Conservation (phyloP, 2,113 vertebrate species). For the Nothoprocta perdicaria region DNA sequence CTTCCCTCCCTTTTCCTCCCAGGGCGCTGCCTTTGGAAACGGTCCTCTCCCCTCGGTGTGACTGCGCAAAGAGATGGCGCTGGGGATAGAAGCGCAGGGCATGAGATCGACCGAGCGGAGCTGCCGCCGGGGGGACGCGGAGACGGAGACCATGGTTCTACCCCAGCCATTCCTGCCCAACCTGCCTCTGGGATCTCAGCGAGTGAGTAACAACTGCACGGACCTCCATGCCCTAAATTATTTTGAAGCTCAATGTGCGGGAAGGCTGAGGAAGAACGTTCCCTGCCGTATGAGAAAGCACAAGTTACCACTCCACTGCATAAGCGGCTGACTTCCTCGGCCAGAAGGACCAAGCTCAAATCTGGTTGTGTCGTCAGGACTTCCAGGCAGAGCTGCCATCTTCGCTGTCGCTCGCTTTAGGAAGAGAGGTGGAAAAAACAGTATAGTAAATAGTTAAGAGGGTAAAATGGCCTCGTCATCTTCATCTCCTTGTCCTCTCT, state of each 20-base stretch:
- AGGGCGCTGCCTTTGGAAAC: slow-evolving; percentile 3
- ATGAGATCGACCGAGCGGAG: too few relatives aligned
- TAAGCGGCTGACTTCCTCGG: slow-evolving; percentile 49
- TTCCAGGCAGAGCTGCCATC: slow-evolving; percentile 38
- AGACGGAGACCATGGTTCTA: neutral
- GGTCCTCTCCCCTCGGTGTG: slow-evolving; percentile 8
- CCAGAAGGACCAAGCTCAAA: slow-evolving; percentile 48
- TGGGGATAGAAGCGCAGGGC: slow-evolving; percentile 14
- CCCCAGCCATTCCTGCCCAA: slow-evolving; percentile 51
- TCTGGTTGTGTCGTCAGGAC: slow-evolving; percentile 69
- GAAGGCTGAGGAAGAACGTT: slow-evolving; percentile 11
- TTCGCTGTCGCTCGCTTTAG: slow-evolving; percentile 30
- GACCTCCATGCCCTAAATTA: slow-evolving; percentile 34
- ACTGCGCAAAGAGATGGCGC: slow-evolving; percentile 9
- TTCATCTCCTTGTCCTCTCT: neutral
- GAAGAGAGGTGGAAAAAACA: slow-evolving; percentile 57
- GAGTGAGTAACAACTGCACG: slow-evolving; percentile 40
- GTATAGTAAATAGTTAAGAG: slow-evolving; percentile 55
- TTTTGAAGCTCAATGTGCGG: neutral
- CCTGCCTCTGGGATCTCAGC: slow-evolving; percentile 15
- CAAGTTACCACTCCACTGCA: slow-evolving; percentile 61
- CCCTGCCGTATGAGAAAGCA: slow-evolving; percentile 23
- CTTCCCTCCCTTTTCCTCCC: neutral
- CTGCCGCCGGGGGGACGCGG: neutral
- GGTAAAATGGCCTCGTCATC: slow-evolving; percentile 12